Base-by-base conservation (phyloP, 1,140 invertebrate species). In the Papilio machaon region DNA sequence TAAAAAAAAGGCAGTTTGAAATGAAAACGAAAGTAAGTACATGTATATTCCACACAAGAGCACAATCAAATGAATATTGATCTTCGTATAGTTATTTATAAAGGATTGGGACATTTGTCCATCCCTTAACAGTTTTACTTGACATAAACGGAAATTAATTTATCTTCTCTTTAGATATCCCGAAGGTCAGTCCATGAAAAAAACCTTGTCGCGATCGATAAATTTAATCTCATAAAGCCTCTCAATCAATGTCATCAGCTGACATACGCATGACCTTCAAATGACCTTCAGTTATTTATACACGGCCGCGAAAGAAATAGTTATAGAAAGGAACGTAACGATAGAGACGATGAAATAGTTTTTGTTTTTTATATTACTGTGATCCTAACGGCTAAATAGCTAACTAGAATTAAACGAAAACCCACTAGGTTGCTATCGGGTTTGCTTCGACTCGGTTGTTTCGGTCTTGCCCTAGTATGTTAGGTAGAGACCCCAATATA, bases 211-310 rank as follows among this genome's bases (percentile, higher is more conserved):
- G 11, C 17, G 17, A n/a, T 60, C 35, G 54, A 78, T 64, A 78
- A 60, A 78, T 78, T 60, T 60, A 78, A 60, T 78, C 76, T 78
- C 76, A 78, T 78, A 43, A 78, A 54, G 17, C 30, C 30, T 78
- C 76, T 78, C 52, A 54, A 78, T 78, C 76, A 78, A 78, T 78
- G 76, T 78, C 75, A 60, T n/a, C 54, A 46, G 6, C 35, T 64
- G 52, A 54, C 35, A 9, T 64, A 19, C 11, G 47, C 46, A 13
- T 76, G 46, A 76, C 74, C 74, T 76, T 76, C 47, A 6, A 76
- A 19, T 70, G 30, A 70, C 64, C 64, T 70, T 70, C 64, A 70
- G 64, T 38, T 70, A 70, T 64, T 64, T 64, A 10, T 54, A 70
- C 4, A 13, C 30, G 1, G 13, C 11, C 5, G 3, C 13, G n/a